Evolutionary conservation across 1,140 invertebrate species (phyloP).

Genomic region (Cyrtorhinus lividipennis): DNA sequence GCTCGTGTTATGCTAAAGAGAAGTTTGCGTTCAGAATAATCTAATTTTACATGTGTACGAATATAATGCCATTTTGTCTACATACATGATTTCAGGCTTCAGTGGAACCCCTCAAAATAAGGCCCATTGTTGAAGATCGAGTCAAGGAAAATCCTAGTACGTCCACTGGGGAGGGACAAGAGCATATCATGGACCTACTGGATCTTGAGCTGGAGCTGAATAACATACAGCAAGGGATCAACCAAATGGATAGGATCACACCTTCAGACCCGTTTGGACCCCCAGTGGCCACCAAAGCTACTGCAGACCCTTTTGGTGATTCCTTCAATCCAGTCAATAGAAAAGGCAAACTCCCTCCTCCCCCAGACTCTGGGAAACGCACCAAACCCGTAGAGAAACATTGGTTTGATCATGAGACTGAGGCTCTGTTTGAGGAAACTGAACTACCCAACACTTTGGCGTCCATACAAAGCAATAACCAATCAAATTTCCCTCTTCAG

Average conservation of each 20-base stretch:
- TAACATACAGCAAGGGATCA: constrained; percentile 72
- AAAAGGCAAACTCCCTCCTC: constrained; percentile 30
- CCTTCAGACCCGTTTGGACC: constrained; percentile 47
- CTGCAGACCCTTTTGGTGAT: constrained; percentile 27
- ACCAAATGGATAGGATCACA: constrained; percentile 72
- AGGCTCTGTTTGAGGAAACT: constrained; percentile 35
- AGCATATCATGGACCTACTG: constrained; percentile 38
- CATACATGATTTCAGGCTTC: constrained; percentile 21
- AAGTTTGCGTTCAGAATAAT: no score
- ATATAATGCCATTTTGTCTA: no score
- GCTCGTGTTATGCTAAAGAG: no score
- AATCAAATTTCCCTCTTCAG: constrained; percentile 7
- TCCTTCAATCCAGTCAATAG: constrained; percentile 16
- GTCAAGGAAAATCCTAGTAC: constrained; percentile 16
- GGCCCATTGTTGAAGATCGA: constrained; percentile 19
- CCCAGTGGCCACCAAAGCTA: constrained; percentile 54
- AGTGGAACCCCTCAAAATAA: constrained; percentile 20
- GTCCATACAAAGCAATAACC: background rate
- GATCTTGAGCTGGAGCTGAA: constrained; percentile 86
- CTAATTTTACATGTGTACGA: no score
- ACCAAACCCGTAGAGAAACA: constrained; percentile 28
- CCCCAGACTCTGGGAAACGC: constrained; percentile 27
- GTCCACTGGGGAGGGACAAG: constrained; percentile 9
- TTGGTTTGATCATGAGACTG: constrained; percentile 38
- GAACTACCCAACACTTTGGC: constrained; percentile 26